Conservation (phyloP, 2,113 vertebrate genomes). For the Alces alces region DNA sequence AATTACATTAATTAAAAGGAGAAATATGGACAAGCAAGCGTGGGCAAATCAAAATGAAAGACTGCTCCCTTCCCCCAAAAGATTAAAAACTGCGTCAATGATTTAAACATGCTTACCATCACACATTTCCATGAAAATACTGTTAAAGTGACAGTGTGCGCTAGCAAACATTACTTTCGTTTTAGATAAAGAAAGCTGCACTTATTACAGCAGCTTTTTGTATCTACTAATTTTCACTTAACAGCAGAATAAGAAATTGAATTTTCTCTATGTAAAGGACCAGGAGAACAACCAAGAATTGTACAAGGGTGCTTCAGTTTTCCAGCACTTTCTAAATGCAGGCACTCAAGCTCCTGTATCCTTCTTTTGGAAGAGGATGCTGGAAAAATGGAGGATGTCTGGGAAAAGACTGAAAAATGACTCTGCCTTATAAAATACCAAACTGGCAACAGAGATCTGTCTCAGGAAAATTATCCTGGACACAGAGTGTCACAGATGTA, state of each 20-base stretch:
- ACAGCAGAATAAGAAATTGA: neutral
- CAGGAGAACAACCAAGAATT: neutral
- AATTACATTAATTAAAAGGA: slow-evolving; percentile 62
- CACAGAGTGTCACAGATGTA: neutral
- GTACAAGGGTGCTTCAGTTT: neutral
- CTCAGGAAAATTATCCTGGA: neutral
- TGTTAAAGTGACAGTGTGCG: neutral
- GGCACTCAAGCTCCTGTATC: neutral
- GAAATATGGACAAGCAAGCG: neutral
- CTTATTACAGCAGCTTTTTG: neutral
- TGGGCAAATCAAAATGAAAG: slow-evolving; percentile 41
- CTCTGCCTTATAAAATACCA: neutral
- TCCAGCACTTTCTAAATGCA: neutral
- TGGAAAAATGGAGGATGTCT: neutral
- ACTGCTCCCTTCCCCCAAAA: neutral
- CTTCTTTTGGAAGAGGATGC: neutral
- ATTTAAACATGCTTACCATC: slow-evolving; percentile 9
- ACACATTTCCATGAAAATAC: slow-evolving; percentile 52
- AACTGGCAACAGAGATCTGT: neutral
- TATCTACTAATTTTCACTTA: slow-evolving; percentile 36
- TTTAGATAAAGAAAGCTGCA: neutral
- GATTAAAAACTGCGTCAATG: slow-evolving; percentile 45
- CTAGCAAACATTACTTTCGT: slow-evolving; percentile 15
- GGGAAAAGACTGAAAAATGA: neutral
- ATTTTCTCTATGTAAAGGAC: neutral